A percentile compares a stretch with the other conserved stretches of the same genome.
Evolutionary conservation across 2,113 vertebrate genomes (phyloP).

Genomic region (Smithornis capensis): DNA sequence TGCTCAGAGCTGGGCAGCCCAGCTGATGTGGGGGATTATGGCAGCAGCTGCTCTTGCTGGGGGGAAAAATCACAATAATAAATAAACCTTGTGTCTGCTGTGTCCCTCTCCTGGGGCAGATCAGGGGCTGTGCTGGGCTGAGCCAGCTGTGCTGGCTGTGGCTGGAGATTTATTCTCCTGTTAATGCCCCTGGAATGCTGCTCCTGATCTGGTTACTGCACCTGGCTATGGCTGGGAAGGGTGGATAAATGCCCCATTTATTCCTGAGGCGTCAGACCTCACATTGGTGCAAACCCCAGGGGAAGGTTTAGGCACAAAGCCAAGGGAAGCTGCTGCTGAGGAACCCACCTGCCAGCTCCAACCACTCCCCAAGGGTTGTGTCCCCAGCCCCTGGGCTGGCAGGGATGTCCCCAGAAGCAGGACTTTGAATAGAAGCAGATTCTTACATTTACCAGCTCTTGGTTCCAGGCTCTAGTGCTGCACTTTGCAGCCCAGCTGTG

Average conservation of each 20-base stretch:
- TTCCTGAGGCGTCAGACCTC: background rate
- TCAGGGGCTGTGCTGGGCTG: background rate
- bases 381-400: background rate
- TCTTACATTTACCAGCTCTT: background rate
- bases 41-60: background rate
- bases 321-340: rapidly evolving
- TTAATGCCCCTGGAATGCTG: background rate
- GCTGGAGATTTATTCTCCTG: background rate
- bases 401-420: background rate
- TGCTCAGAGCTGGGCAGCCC: background rate
- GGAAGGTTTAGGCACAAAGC: background rate
- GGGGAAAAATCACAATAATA: background rate
- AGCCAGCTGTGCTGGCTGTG: background rate
- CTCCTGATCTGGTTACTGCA: background rate
- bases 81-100: background rate
- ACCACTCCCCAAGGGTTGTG: background rate
- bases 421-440: background rate
- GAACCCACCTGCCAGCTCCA: background rate
- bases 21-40: rapidly evolving
- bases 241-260: background rate
- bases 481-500: background rate
- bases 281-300: rapidly evolving
- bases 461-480: background rate
- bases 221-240: background rate
- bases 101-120: background rate